Evolutionary conservation across 2,113 vertebrate genomes (phyloP).

Genomic region (Dipodomys spectabilis): DNA sequence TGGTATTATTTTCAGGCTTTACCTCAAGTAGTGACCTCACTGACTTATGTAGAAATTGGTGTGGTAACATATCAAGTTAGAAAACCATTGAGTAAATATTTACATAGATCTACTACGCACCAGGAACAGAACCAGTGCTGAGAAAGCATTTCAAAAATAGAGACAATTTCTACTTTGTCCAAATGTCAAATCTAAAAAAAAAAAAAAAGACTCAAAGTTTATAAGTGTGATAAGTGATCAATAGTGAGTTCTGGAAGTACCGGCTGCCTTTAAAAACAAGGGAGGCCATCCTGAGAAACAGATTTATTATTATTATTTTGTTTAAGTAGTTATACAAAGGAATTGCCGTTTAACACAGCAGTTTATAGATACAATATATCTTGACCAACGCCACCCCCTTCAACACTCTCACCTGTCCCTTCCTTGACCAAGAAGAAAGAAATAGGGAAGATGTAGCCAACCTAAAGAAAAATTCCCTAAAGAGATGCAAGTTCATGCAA

Average conservation of each 20-base stretch:
- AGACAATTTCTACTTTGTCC: neutral
- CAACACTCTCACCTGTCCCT: no score
- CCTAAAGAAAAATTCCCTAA: neutral
- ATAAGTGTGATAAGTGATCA: neutral
- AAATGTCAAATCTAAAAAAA: neutral
- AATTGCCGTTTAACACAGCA: no score
- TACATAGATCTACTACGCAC: slow-evolving; percentile 42
- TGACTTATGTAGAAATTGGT: neutral
- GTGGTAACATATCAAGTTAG: neutral
- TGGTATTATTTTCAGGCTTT: neutral
- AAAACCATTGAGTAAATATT: slow-evolving; percentile 50
- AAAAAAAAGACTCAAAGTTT: neutral
- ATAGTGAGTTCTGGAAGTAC: neutral
- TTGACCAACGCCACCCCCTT: no score
- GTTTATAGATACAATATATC: no score
- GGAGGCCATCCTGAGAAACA: neutral
- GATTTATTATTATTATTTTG: neutral
- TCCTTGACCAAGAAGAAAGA: neutral
- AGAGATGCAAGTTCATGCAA: neutral
- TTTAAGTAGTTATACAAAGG: no score
- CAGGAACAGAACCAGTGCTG: neutral
- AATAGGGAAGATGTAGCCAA: neutral
- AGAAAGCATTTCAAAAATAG: neutral
- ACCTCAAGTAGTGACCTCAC: slow-evolving; percentile 32
- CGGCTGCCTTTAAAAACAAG: neutral